phyloP scores from a whole-genome alignment of 2,113 vertebrate species.

The Camelus dromedarius region DNA sequence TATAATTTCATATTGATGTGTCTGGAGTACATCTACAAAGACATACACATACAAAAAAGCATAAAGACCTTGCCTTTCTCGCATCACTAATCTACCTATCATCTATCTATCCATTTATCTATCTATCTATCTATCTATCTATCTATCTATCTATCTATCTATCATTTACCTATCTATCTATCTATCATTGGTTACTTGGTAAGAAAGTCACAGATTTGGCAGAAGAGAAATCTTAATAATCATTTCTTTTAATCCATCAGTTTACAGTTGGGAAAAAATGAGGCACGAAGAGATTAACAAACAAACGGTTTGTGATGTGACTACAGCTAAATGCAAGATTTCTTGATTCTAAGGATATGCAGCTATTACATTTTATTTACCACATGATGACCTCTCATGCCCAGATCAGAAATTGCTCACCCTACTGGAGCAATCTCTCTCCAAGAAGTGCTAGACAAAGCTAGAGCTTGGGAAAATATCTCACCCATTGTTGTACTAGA shows the following conservation, averaged over 20 bases:
- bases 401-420: background rate
- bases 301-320: background rate
- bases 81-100: background rate
- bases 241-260: background rate
- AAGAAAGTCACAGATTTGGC: background rate
- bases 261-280: background rate
- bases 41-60: background rate
- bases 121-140: background rate
- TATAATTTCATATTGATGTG: conserved; percentile 39
- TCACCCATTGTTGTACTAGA: background rate
- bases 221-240: background rate
- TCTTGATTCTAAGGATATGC: background rate
- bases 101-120: too few relatives aligned
- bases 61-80: background rate
- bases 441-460: background rate
- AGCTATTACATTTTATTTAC: background rate
- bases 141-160: background rate
- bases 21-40: conserved; percentile 1
- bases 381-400: rapidly evolving
- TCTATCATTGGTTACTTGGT: background rate
- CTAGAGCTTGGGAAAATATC: background rate
- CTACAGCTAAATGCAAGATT: background rate
- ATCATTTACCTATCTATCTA: background rate
- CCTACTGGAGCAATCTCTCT: background rate
- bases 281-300: background rate